A percentile compares a stretch with the other conserved stretches of the same genome.
These are phyloP conservation scores for Drosophila anomalata DNA, from an alignment of 2,888 invertebrate genomes.

Conservation along the genomic window DNA sequence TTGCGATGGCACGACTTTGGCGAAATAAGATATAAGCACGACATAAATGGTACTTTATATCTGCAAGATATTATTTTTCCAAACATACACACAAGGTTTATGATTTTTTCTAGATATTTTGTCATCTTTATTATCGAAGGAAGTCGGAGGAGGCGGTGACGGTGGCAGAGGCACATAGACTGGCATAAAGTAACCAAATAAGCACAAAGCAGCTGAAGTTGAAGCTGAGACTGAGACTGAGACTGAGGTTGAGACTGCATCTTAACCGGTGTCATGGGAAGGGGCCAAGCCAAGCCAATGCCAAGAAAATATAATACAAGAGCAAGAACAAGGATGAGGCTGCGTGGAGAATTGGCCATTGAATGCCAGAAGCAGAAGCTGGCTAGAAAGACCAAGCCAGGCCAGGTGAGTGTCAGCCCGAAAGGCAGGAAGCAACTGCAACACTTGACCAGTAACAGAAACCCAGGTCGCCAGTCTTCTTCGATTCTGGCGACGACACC, in stretches of 20 bases:
- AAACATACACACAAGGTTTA: constrained; percentile 80
- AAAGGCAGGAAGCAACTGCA: constrained; percentile 63
- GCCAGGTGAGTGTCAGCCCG: constrained; percentile 73
- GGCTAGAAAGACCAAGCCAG: constrained; percentile 1
- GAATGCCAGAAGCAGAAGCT: constrained; percentile 51
- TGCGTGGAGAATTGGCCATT: constrained; percentile 73
- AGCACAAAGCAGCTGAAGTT: constrained; percentile 52
- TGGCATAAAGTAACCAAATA: constrained; percentile 78
- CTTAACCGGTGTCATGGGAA: constrained; percentile 69
- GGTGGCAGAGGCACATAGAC: constrained; percentile 3
- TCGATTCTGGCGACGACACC: constrained; percentile 60
- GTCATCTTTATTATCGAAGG: constrained; percentile 79
- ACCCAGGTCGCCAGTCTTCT: constrained; percentile 10
- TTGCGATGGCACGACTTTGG: constrained; percentile 72
- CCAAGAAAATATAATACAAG: constrained; percentile 31
- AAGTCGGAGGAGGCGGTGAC: constrained; percentile 46
- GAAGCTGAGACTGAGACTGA: constrained; percentile 4
- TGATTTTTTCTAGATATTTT: constrained; percentile 80
- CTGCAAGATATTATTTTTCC: constrained; percentile 80
- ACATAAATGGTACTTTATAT: constrained; percentile 80
- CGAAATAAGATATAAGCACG: constrained; percentile 80
- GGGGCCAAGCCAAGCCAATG: constrained; percentile 19
- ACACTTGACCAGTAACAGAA: constrained; percentile 53
- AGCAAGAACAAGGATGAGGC: constrained; percentile 35
- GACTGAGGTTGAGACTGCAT: constrained; percentile 19